Evolutionary conservation across 2,797 vertebrate species (phyloP).

Genomic region (Argyrosomus regius): DNA sequence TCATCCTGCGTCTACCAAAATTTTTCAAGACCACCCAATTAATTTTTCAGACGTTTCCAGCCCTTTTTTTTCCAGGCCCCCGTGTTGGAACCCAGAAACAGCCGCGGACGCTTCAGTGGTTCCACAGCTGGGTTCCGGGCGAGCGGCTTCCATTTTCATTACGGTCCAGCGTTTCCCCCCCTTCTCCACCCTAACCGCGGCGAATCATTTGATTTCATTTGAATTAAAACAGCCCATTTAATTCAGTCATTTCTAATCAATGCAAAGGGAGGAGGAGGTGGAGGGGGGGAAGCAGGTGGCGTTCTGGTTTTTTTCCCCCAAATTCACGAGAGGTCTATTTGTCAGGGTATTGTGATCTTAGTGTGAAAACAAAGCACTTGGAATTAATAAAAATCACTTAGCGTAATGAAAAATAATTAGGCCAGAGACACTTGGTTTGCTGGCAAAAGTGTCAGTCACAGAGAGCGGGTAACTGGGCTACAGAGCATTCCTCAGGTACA

Average conservation of each 20-base stretch:
- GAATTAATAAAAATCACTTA: slow-evolving; percentile 68
- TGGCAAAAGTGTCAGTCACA: slow-evolving; percentile 47
- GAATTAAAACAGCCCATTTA: slow-evolving; percentile 78
- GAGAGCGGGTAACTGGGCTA: not conserved
- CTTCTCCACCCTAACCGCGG: slow-evolving; percentile 24
- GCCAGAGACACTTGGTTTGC: slow-evolving; percentile 31
- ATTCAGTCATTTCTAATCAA: slow-evolving; percentile 82
- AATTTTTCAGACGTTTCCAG: slow-evolving; percentile 39
- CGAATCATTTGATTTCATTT: slow-evolving; percentile 82
- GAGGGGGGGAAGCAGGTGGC: slow-evolving; percentile 74
- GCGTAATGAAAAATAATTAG: slow-evolving; percentile 67
- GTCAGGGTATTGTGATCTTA: slow-evolving; percentile 59
- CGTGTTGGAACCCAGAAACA: slow-evolving; percentile 48
- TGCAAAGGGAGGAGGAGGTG: slow-evolving; percentile 36
- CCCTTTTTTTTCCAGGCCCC: slow-evolving; percentile 30
- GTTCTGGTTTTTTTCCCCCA: slow-evolving; percentile 41
- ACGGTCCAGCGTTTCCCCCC: slow-evolving; percentile 59
- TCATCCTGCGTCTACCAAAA: slow-evolving; percentile 8
- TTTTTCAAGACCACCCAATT: slow-evolving; percentile 45
- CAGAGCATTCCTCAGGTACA: not conserved
- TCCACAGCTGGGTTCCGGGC: slow-evolving; percentile 79
- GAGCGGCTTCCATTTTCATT: slow-evolving; percentile 77
- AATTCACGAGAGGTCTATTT: slow-evolving; percentile 65
- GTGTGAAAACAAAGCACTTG: slow-evolving; percentile 70
- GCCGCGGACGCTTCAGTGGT: slow-evolving; percentile 52